Percentiles rank a stretch among this genome's conserved stretches.
Conservation (phyloP, 2,113 vertebrate genomes). For the Fregetta grallaria region DNA sequence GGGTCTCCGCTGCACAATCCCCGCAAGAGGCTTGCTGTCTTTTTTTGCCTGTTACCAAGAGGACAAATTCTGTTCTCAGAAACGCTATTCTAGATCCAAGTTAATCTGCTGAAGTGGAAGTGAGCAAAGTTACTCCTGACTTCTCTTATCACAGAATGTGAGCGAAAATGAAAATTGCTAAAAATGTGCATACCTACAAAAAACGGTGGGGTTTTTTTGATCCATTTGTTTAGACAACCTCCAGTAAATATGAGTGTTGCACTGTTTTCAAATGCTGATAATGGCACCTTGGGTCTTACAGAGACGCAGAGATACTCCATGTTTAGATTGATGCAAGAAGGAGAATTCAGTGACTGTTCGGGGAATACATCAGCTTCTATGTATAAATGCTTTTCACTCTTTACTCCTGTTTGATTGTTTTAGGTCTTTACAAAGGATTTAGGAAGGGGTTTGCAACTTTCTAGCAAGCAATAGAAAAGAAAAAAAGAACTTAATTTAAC, state of each 20-base stretch:
- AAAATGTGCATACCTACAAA: not conserved
- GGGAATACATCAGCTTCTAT: not conserved
- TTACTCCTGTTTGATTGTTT: not conserved
- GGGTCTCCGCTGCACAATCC: slow-evolving; percentile 9
- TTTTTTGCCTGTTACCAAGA: not conserved
- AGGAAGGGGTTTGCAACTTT: slow-evolving; percentile 33
- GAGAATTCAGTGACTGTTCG: not conserved
- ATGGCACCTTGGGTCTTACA: not conserved
- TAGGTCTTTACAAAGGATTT: slow-evolving; percentile 12
- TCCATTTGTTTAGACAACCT: not conserved
- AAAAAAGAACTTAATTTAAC: not conserved
- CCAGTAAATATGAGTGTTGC: not conserved
- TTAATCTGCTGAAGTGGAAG: slow-evolving; percentile 7
- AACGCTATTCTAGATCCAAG: not conserved
- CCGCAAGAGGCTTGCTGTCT: not conserved
- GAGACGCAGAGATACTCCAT: not conserved
- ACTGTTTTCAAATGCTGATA: not conserved
- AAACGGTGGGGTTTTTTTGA: not conserved
- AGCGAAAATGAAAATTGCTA: not conserved
- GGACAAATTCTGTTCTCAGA: not conserved
- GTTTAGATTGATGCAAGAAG: not conserved
- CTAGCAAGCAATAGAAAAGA: not conserved
- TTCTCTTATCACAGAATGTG: not conserved
- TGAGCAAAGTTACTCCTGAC: not conserved
- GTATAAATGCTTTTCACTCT: not conserved